phyloP scores from a whole-genome alignment of 2,888 invertebrate genomes.

The Cryptocephalus moraei region DNA sequence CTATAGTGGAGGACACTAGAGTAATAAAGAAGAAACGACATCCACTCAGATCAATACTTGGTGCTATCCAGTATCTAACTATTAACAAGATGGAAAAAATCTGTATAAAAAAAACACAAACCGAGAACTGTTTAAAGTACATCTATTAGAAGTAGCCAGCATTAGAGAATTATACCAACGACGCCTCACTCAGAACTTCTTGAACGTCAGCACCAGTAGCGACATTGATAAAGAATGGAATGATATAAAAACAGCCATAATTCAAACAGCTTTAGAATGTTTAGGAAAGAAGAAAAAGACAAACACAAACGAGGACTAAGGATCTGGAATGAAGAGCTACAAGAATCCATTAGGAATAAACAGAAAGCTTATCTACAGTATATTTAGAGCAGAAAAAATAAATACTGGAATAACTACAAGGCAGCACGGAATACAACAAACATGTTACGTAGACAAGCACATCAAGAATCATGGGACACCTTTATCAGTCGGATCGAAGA shows the following conservation, averaged over 20 bases:
- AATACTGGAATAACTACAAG: not conserved
- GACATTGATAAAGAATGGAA: not conserved
- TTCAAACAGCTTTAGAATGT: not conserved
- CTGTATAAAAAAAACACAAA: not conserved
- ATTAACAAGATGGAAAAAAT: not conserved
- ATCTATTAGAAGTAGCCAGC: too few relatives aligned
- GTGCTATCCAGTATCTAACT: not conserved
- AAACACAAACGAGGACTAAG: too few relatives aligned
- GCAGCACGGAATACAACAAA: too few relatives aligned
- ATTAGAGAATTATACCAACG: too few relatives aligned
- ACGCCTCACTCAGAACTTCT: not conserved
- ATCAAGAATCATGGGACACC: too few relatives aligned
- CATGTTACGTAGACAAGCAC: too few relatives aligned
- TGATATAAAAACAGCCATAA: too few relatives aligned
- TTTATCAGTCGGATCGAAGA: too few relatives aligned
- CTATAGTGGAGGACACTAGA: not conserved
- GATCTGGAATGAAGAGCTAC: too few relatives aligned
- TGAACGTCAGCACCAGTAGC: not conserved
- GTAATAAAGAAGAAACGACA: not conserved
- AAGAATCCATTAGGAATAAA: too few relatives aligned
- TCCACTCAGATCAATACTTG: not conserved
- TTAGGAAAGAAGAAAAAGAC: slow-evolving; percentile 5
- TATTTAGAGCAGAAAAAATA: not conserved
- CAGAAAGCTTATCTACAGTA: too few relatives aligned
- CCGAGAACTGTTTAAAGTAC: not conserved